A percentile compares a stretch with the other conserved stretches of the same genome.
Conservation (phyloP, 2,113 vertebrate species). For the Cryptomyrus ogoouensis region DNA sequence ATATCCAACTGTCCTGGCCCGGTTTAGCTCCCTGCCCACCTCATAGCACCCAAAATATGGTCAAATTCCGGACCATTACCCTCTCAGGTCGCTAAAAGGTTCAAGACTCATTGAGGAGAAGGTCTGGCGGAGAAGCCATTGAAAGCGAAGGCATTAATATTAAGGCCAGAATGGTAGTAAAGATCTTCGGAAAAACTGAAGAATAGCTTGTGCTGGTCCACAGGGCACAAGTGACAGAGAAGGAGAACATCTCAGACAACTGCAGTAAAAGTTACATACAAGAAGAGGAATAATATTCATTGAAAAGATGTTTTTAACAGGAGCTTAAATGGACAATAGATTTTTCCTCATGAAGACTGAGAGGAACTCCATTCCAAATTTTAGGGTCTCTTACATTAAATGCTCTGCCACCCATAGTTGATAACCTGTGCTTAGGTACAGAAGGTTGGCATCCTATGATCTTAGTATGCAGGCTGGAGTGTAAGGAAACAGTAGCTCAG, state of each 20-base stretch:
- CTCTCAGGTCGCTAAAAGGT: slow-evolving; percentile 18
- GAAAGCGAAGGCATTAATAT: background rate
- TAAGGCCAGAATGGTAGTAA: background rate
- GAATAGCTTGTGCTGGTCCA: background rate
- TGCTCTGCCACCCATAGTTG: too few species aligned
- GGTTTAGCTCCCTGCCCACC: background rate
- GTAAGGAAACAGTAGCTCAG: too few species aligned
- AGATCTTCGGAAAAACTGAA: background rate
- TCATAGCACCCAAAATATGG: background rate
- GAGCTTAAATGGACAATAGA: too few species aligned
- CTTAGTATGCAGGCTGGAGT: too few species aligned
- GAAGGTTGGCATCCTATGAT: too few species aligned
- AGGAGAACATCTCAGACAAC: background rate
- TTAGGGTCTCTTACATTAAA: too few species aligned
- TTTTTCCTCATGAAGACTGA: too few species aligned
- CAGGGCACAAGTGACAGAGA: background rate
- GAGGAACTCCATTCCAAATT: too few species aligned
- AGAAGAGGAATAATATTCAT: too few species aligned
- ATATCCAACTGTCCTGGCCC: background rate
- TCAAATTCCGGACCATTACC: slow-evolving; percentile 12
- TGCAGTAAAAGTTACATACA: too few species aligned
- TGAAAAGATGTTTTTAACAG: too few species aligned
- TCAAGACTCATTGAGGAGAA: slow-evolving; percentile 8
- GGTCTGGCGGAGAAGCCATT: background rate
- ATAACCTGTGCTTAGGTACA: too few species aligned